A percentile compares a stretch with the other conserved stretches of the same genome.
Conservation (phyloP, 2,888 invertebrate genomes). For the Stenolophus ochropezus region DNA sequence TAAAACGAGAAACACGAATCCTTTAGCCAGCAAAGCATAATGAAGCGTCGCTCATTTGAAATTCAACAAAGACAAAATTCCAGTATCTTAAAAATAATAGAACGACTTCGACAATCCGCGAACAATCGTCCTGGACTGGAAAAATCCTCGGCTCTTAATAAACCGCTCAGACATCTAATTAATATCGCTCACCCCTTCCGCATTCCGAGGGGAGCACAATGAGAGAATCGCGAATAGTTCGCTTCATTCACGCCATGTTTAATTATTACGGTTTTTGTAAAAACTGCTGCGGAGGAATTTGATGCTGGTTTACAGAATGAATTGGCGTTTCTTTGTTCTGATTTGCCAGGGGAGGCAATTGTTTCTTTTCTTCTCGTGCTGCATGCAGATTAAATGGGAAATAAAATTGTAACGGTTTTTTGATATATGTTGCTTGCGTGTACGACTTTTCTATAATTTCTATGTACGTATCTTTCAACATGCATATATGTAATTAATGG, state of each 20-base stretch:
- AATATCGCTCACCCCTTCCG: constrained; percentile 65
- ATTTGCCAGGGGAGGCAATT: constrained; percentile 2
- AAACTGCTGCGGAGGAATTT: constrained; percentile 64
- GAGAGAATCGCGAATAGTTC: constrained; percentile 65
- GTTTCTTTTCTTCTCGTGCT: constrained; percentile 14
- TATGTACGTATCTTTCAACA: neutral
- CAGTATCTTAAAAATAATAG: constrained; percentile 45
- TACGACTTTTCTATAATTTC: neutral
- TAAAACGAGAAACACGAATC: constrained; percentile 31
- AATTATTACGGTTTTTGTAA: constrained; percentile 68
- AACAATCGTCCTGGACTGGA: constrained; percentile 45
- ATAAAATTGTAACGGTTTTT: constrained; percentile 9
- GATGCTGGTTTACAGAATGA: constrained; percentile 19
- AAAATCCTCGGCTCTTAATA: constrained; percentile 64
- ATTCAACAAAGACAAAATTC: constrained; percentile 45
- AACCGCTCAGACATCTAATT: constrained; percentile 70
- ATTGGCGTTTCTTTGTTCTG: constrained; percentile 37
- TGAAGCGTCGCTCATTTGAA: constrained; percentile 28
- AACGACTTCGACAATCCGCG: constrained; percentile 41
- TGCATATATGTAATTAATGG: neutral
- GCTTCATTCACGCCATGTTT: constrained; percentile 66
- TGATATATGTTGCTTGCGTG: neutral
- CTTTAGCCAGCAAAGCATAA: constrained; percentile 9
- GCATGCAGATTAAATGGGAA: constrained; percentile 4
- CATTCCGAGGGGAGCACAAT: constrained; percentile 65